Evolutionary conservation across 2,888 invertebrate genomes (phyloP).

Genomic region (Athetis lepigone): DNA sequence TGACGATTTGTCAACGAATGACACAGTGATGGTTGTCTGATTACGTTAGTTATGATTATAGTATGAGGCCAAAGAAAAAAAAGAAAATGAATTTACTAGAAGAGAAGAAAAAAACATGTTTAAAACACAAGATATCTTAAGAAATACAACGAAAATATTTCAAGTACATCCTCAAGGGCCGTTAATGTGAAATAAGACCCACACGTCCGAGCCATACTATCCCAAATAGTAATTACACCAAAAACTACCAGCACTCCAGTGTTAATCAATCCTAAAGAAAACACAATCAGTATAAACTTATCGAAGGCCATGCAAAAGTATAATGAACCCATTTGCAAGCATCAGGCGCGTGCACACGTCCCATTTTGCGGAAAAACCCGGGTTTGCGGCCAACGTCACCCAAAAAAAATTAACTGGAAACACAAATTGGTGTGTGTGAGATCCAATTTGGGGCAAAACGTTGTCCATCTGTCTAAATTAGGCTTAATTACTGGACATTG

Average conservation of each 20-base stretch:
- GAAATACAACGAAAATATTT: too few relatives aligned
- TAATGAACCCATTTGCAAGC: constrained; percentile 60
- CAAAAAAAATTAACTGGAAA: constrained; percentile 65
- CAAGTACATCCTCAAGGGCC: too few relatives aligned
- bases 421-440: constrained; percentile 59
- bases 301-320: constrained; percentile 47
- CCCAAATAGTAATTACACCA: neutral
- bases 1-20: too few relatives aligned
- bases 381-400: constrained; percentile 42
- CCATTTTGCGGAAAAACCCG: constrained; percentile 49
- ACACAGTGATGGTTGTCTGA: too few relatives aligned
- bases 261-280: constrained; percentile 42
- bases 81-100: too few relatives aligned
- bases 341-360: constrained; percentile 41
- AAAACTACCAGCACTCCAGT: constrained; percentile 6
- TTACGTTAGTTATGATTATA: too few relatives aligned
- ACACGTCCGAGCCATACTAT: too few relatives aligned
- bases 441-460: constrained; percentile 60
- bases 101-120: too few relatives aligned
- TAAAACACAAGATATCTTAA: too few relatives aligned
- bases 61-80: too few relatives aligned
- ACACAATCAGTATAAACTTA: constrained; percentile 57
- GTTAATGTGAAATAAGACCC: too few relatives aligned
- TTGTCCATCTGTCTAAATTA: constrained; percentile 64
- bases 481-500: constrained; percentile 56